Conservation (phyloP, 1,140 invertebrate genomes). For the Micrasema minimum region DNA sequence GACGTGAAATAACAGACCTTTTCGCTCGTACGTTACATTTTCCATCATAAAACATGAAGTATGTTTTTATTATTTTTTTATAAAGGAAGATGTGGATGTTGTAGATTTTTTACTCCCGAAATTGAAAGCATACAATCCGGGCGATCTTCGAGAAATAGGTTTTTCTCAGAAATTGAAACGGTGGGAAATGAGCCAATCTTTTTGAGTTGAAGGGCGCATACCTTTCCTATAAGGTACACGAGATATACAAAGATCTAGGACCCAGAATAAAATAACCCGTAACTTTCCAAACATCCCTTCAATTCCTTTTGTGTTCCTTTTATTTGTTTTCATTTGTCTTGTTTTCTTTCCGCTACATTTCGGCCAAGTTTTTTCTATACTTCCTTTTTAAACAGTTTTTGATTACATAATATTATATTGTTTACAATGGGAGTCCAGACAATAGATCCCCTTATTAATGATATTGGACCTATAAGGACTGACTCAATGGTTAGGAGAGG, state of each 20-base stretch:
- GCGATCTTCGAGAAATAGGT: conserved; percentile 18
- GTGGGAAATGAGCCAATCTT: conserved; percentile 29
- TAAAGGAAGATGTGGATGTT: too few species aligned
- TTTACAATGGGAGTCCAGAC: too few species aligned
- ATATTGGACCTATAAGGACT: too few species aligned
- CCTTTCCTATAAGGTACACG: background rate
- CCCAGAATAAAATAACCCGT: conserved; percentile 21
- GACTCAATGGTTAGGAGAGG: too few species aligned
- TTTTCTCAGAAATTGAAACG: conserved; percentile 24
- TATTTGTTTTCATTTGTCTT: conserved; percentile 30
- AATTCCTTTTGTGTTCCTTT: conserved; percentile 16
- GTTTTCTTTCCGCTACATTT: conserved; percentile 16
- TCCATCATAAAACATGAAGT: background rate
- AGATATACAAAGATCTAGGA: conserved; percentile 19
- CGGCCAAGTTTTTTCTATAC: background rate
- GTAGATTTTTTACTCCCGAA: conserved; percentile 18
- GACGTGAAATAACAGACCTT: too few species aligned
- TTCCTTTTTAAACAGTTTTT: conserved; percentile 3
- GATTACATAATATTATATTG: too few species aligned
- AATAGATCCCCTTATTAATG: too few species aligned
- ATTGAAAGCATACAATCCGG: conserved; percentile 28
- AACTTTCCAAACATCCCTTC: conserved; percentile 13
- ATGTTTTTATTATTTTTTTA: background rate
- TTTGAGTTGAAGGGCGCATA: conserved; percentile 7
- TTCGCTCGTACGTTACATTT: too few species aligned